Conservation (phyloP, 2,797 vertebrate genomes). For the Erithacus rubecula region DNA sequence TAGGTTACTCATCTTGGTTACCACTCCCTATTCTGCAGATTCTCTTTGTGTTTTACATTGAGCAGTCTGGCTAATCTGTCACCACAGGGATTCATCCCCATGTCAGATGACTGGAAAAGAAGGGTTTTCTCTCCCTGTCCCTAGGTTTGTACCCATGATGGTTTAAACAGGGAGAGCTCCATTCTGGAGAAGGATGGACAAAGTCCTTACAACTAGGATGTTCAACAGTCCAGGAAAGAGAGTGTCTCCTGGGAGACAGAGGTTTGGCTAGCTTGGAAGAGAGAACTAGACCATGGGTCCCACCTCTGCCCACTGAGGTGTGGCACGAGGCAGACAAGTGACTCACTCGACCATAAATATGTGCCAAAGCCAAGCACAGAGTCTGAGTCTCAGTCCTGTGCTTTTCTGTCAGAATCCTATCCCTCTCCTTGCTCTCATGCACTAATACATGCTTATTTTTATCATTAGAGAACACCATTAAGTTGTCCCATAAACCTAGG, state of each 20-base stretch:
- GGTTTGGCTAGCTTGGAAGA: neutral
- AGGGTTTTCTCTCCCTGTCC: neutral
- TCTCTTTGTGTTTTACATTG: slow-evolving; percentile 10
- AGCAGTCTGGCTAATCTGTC: neutral
- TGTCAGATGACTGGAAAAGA: neutral
- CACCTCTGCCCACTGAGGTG: neutral
- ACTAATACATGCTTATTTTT: slow-evolving; percentile 23
- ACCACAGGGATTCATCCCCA: neutral
- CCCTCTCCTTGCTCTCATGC: neutral
- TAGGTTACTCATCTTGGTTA: slow-evolving; percentile 22
- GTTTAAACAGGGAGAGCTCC: neutral
- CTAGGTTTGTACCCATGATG: neutral
- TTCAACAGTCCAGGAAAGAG: neutral
- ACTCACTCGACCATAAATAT: neutral
- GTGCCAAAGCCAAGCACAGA: neutral
- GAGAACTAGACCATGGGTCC: neutral
- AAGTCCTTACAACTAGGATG: neutral
- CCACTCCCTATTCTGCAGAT: neutral
- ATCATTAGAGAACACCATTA: slow-evolving; percentile 26
- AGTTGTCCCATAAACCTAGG: slow-evolving; percentile 25
- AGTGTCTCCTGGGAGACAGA: neutral
- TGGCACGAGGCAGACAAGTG: rapidly evolving
- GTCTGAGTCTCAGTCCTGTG: neutral
- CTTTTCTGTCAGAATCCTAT: neutral
- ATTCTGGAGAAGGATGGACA: neutral